A percentile compares a stretch with the other conserved stretches of the same genome.
These are phyloP conservation scores for Danionella cerebrum DNA, from an alignment of 2,113 vertebrate species.

Conservation along the genomic window DNA sequence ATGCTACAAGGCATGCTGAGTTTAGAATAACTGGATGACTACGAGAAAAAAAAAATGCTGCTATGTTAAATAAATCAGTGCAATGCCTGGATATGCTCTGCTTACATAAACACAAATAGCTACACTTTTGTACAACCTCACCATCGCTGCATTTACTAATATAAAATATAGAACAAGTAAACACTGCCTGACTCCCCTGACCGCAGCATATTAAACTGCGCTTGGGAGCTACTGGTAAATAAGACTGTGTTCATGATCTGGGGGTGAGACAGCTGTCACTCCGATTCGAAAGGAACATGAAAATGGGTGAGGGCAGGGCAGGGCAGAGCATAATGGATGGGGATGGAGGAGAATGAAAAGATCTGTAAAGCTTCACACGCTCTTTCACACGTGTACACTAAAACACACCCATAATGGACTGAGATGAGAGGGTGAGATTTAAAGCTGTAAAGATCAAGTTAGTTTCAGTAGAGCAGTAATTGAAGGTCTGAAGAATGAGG, in stretches of 20 bases:
- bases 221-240: slow-evolving; percentile 20
- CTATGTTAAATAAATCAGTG: too few relatives aligned
- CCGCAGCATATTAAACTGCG: slow-evolving; percentile 23
- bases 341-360: slow-evolving; percentile 14
- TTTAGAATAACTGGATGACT: neutral
- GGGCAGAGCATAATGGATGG: slow-evolving; percentile 25
- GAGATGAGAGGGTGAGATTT: neutral
- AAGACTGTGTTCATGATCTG: slow-evolving; percentile 30
- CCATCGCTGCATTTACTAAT: too few relatives aligned
- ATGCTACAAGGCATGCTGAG: neutral
- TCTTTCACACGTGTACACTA: neutral
- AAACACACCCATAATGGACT: neutral
- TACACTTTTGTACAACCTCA: too few relatives aligned
- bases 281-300: slow-evolving; percentile 26
- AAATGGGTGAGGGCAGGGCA: slow-evolving; percentile 27
- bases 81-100: too few relatives aligned
- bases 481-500: neutral
- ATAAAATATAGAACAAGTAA: slow-evolving; percentile 7
- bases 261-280: slow-evolving; percentile 40
- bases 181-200: neutral
- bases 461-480: neutral
- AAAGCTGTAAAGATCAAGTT: slow-evolving; percentile 4
- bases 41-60: too few relatives aligned
- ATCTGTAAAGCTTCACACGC: slow-evolving; percentile 7
- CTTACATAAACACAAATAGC: too few relatives aligned